Base-by-base conservation (phyloP, 2,113 vertebrate species). In the Proterorhinus semilunaris region DNA sequence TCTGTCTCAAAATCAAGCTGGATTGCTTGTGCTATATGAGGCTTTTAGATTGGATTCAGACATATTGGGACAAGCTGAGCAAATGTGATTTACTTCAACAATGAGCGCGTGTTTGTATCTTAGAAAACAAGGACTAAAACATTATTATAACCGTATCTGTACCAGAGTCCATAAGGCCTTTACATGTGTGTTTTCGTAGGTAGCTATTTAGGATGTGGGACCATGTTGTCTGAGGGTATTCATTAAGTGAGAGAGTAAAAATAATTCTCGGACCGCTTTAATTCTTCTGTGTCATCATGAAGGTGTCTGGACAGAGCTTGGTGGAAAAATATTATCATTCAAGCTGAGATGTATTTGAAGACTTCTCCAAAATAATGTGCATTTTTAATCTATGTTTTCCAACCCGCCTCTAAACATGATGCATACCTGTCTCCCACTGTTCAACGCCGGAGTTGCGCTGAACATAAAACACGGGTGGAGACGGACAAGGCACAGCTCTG, bases 401-500 rank as follows among this genome's bases (percentile, higher is more conserved):
- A 9, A 75, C 46, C 54, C 8, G 15, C 50, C 45, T 8, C 36
- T 10, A 27, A 11, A 15, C 44, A 6, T 42, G n/a, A 70, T 65
- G 46, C 13, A 57, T 43, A 21, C 5, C 44, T 49, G 46, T 16
- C 10, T 74, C 49, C 11, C 45, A 61, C 47, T 75, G 62, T 61
- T 46, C 1, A 21, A 10, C 55, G 62, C 53, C 46, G 55, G 50
- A 76, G 55, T 62, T 65, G 76, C 64, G n/a, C 50, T 53, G 69
- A 69, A 82, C 75, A 74, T 75, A 67, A 79, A 86, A 81, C 62
- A 50, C 58, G 74, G 58, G 52, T 51, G 36, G 74, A 75, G 57
- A 57, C 11, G 74, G 75, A 66, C 66, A 66, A 83, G 79, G 27
- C 69, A 65, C 75, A 74, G 43, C 47, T 16, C 42, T 66, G 68